These are phyloP conservation scores for Vidua chalybeata DNA, from an alignment of 2,113 vertebrate species.

Conservation along the genomic window DNA sequence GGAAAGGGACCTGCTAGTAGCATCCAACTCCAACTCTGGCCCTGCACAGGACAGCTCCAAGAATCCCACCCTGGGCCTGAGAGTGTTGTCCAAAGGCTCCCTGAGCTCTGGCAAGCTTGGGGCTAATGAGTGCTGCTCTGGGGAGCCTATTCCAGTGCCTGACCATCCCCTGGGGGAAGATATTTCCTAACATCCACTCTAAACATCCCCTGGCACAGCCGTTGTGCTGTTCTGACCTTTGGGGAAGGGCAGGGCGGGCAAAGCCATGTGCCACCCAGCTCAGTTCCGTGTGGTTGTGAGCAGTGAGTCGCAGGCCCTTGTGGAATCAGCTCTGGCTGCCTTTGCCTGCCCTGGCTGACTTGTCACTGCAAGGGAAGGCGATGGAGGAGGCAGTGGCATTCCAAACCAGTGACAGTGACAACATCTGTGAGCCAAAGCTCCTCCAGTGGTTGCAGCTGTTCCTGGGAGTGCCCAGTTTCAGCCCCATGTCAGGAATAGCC, in stretches of 20 bases:
- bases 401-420: background rate
- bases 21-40: background rate
- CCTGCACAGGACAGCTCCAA: background rate
- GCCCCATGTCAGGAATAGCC: background rate
- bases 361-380: background rate
- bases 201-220: background rate
- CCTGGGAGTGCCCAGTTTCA: background rate
- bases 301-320: fast-evolving
- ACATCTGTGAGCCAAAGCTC: conserved; percentile 3
- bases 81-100: background rate
- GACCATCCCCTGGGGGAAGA: background rate
- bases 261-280: fast-evolving
- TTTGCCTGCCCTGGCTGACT: background rate
- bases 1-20: background rate
- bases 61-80: background rate
- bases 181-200: background rate
- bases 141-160: background rate
- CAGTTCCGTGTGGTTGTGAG: background rate
- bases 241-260: background rate
- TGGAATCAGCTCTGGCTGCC: background rate
- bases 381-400: background rate
- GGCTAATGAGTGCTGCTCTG: background rate
- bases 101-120: background rate
- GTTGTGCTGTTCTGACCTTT: background rate
- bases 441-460: background rate